phyloP scores from a whole-genome alignment of 2,888 invertebrate species.

The Bruchidius siliquastri region DNA sequence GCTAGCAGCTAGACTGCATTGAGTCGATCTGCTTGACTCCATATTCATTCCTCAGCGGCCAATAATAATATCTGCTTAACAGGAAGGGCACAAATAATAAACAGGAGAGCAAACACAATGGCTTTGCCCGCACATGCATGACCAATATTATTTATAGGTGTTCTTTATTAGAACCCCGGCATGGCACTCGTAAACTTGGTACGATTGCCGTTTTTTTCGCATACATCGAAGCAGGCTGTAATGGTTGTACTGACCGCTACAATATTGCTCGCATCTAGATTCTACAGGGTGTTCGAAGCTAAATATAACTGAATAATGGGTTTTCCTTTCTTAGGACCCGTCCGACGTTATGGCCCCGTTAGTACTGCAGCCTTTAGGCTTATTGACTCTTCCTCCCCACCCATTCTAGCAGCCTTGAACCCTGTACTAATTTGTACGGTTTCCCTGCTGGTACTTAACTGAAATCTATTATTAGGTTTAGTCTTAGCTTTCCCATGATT shows the following conservation, averaged over 20 bases:
- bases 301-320: too few species aligned
- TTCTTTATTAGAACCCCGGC: background rate
- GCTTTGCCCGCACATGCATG: slow-evolving; percentile 15
- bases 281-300: background rate
- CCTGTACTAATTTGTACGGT: too few species aligned
- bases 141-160: slow-evolving; percentile 15
- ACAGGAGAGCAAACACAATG: background rate
- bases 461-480: too few species aligned
- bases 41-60: background rate
- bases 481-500: too few species aligned
- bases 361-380: too few species aligned
- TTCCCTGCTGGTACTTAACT: too few species aligned
- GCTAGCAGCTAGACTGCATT: too few species aligned
- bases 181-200: background rate
- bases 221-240: background rate
- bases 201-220: background rate
- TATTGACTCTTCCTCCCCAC: too few species aligned
- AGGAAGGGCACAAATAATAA: background rate
- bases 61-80: background rate
- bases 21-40: too few species aligned
- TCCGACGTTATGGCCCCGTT: too few species aligned
- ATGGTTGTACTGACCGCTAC: background rate
- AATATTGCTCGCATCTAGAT: background rate
- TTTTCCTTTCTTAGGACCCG: too few species aligned
- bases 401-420: too few species aligned